These are phyloP conservation scores for Rhogogaster chlorosoma DNA, from an alignment of 2,888 invertebrate species.

Conservation along the genomic window DNA sequence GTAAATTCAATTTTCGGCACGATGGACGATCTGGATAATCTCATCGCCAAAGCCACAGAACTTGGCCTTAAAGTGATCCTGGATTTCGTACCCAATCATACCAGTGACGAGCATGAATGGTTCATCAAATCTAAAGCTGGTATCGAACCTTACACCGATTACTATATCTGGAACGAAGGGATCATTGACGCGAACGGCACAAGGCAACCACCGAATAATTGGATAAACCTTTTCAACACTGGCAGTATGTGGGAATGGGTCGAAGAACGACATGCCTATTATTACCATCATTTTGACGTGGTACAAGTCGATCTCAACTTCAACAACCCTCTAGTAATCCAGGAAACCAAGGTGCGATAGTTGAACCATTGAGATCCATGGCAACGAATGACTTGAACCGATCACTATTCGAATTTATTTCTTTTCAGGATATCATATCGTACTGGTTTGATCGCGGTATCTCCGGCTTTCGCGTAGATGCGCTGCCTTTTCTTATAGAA, in stretches of 20 bases:
- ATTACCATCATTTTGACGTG: constrained; percentile 38
- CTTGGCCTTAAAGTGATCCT: constrained; percentile 62
- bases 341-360: neutral
- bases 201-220: constrained; percentile 19
- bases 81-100: constrained; percentile 71
- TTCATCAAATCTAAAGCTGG: constrained; percentile 75
- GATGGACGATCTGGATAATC: constrained; percentile 76
- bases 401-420: neutral
- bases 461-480: constrained; percentile 35
- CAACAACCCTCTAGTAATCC: constrained; percentile 1
- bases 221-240: constrained; percentile 23
- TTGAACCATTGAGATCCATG: neutral
- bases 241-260: constrained; percentile 46
- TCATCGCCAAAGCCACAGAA: constrained; percentile 58
- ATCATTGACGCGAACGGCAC: constrained; percentile 2
- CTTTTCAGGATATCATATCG: constrained; percentile 20
- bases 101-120: constrained; percentile 79
- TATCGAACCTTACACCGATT: constrained; percentile 75
- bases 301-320: constrained; percentile 36
- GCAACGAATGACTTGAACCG: too few relatives aligned
- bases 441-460: constrained; percentile 43
- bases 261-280: constrained; percentile 27
- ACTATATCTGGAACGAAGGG: constrained; percentile 77
- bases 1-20: constrained; percentile 79
- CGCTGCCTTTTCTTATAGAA: constrained; percentile 32